Conservation (phyloP, 2,113 vertebrate genomes). For the Oreochromis niloticus region DNA sequence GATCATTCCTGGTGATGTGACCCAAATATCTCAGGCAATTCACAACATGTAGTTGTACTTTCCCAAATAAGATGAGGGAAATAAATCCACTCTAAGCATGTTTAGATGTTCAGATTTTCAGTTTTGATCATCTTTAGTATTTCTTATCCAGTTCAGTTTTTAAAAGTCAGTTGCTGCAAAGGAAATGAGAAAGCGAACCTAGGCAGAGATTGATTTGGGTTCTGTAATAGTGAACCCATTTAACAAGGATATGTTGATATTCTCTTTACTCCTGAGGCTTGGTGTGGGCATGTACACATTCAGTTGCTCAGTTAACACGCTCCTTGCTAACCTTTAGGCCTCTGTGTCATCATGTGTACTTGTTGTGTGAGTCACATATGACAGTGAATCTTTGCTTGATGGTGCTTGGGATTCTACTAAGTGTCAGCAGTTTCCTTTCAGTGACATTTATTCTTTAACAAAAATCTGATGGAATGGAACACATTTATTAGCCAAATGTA, state of each 20-base stretch:
- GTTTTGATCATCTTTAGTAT: not conserved
- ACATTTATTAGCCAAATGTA: not conserved
- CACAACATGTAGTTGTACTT: not conserved
- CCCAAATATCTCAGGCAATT: not conserved
- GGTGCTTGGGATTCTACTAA: not conserved
- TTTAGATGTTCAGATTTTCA: not conserved
- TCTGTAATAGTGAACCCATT: not conserved
- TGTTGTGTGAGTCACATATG: not conserved
- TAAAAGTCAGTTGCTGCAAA: not conserved
- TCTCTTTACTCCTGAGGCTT: not conserved
- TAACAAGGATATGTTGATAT: not conserved
- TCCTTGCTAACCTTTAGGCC: not conserved
- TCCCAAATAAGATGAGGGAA: not conserved
- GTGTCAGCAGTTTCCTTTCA: not conserved
- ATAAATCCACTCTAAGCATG: not conserved
- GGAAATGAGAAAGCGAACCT: not conserved
- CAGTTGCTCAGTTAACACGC: not conserved
- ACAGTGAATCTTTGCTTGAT: not conserved
- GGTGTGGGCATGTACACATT: not conserved
- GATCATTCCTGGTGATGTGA: not conserved
- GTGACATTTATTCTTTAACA: not conserved
- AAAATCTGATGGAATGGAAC: not conserved
- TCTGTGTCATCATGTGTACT: not conserved
- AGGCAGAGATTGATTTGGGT: not conserved
- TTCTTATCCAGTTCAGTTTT: not conserved